phyloP scores from a whole-genome alignment of 2,113 vertebrate species.

The Heptranchias perlo region DNA sequence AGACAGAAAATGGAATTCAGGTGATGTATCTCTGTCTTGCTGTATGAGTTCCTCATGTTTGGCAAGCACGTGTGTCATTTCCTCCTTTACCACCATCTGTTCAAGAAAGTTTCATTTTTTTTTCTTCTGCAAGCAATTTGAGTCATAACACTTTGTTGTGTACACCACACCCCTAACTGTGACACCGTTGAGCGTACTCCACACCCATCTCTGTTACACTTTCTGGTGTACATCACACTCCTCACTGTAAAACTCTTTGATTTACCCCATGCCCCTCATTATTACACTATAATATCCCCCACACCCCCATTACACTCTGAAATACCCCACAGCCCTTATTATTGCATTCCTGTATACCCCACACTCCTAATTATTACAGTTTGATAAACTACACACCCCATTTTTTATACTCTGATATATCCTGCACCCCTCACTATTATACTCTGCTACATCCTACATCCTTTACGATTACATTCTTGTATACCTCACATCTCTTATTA shows the following conservation, averaged over 20 bases:
- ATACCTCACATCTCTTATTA: not conserved
- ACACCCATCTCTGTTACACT: not conserved
- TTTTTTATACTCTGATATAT: not conserved
- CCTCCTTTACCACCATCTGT: conserved; percentile 30
- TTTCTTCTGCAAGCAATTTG: conserved; percentile 7
- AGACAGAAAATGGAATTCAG: conserved; percentile 30
- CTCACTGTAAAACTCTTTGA: not conserved
- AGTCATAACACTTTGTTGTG: not conserved
- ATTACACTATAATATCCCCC: not conserved
- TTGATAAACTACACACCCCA: too few species aligned
- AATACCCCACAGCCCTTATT: not conserved
- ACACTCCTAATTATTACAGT: not conserved
- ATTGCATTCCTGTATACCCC: not conserved
- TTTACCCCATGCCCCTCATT: not conserved
- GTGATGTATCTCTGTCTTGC: conserved; percentile 12
- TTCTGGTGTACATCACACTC: not conserved
- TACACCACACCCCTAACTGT: not conserved
- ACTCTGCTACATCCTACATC: not conserved
- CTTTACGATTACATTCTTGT: not conserved
- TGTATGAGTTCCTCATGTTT: conserved; percentile 36
- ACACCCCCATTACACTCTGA: too few species aligned
- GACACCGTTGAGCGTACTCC: not conserved
- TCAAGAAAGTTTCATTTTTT: not conserved
- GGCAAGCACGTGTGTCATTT: conserved; percentile 24
- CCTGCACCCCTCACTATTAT: not conserved